These are phyloP conservation scores for Cyanoramphus novaezelandiae DNA, from an alignment of 2,113 vertebrate genomes.

Conservation along the genomic window DNA sequence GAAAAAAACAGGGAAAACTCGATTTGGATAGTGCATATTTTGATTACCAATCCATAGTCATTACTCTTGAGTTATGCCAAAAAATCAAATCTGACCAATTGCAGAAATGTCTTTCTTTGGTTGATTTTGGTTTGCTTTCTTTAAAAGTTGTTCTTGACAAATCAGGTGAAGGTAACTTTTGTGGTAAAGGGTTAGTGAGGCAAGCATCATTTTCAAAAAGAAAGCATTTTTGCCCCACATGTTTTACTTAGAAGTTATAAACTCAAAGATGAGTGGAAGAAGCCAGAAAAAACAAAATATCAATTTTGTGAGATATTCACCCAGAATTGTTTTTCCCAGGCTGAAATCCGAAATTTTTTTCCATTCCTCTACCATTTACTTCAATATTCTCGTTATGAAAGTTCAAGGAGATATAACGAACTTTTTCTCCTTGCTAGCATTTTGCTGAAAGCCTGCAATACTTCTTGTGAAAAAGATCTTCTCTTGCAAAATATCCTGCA, in stretches of 20 bases:
- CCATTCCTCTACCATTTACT: background rate
- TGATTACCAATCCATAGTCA: conserved; percentile 2
- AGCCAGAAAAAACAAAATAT: background rate
- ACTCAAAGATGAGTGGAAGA: background rate
- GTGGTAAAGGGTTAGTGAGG: background rate
- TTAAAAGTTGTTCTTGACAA: background rate
- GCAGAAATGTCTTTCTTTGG: background rate
- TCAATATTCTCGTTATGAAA: background rate
- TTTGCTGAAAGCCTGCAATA: background rate
- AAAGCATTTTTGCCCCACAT: background rate
- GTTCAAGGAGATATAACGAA: background rate
- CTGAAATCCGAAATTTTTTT: background rate
- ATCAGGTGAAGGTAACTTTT: background rate
- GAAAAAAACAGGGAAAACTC: background rate
- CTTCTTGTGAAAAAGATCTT: background rate
- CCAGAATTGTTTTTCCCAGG: background rate
- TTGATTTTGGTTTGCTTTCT: background rate
- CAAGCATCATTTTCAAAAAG: background rate
- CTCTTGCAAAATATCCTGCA: conserved; percentile 28
- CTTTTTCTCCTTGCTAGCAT: background rate
- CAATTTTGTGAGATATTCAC: background rate
- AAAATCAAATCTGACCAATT: background rate
- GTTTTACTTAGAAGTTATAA: background rate
- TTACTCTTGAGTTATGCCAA: background rate
- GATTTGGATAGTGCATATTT: background rate